phyloP scores from a whole-genome alignment of 2,113 vertebrate genomes.

The Pyrgilauda ruficollis region DNA sequence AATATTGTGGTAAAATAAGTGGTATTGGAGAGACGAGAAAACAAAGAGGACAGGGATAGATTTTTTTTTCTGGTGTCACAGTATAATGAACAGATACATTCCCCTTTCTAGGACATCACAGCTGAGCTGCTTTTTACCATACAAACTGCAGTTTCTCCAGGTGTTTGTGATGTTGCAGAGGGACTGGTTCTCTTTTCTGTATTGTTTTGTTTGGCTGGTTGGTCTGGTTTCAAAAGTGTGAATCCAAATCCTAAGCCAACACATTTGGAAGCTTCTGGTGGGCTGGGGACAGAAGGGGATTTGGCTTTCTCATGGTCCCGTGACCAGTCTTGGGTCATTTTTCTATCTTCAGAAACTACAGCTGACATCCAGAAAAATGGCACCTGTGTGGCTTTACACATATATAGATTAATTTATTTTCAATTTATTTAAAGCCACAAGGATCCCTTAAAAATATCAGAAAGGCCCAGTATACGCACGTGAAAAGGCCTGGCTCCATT shows the following conservation, averaged over 20 bases:
- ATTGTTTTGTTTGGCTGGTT: neutral
- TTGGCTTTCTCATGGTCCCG: neutral
- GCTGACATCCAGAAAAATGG: neutral
- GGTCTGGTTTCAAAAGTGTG: neutral
- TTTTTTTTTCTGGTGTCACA: neutral
- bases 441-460: neutral
- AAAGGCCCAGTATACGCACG: rapidly evolving
- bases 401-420: neutral
- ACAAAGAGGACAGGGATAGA: neutral
- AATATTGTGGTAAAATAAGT: neutral
- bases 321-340: slow-evolving; percentile 20
- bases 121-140: neutral
- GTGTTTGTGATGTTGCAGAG: neutral
- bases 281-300: neutral
- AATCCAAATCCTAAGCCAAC: neutral
- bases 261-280: neutral
- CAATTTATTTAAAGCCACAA: neutral
- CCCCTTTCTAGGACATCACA: neutral
- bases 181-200: neutral
- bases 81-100: rapidly evolving
- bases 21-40: neutral
- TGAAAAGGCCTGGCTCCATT: neutral
- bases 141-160: neutral
- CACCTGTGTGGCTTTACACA: neutral
- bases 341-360: slow-evolving; percentile 46